Evolutionary conservation across 2,113 vertebrate genomes (phyloP).

Genomic region (Rutilus rutilus): DNA sequence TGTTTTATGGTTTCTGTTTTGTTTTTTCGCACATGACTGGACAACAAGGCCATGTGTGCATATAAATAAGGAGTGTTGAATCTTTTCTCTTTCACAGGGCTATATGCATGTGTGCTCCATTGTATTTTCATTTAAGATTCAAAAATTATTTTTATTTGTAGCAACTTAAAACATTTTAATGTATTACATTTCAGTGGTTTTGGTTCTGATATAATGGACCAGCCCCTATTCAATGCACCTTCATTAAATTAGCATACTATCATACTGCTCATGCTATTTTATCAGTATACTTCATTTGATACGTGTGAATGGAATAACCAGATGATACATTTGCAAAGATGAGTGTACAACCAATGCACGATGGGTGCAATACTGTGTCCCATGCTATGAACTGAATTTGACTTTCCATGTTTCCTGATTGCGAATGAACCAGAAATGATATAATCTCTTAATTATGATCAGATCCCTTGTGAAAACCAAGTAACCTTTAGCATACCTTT

Average conservation of each 20-base stretch:
- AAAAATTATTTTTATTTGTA: neutral
- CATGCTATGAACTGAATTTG: neutral
- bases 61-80: slow-evolving; percentile 15
- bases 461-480: too few species aligned
- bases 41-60: slow-evolving; percentile 12
- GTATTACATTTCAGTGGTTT: neutral
- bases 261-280: neutral
- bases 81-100: neutral
- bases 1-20: slow-evolving; percentile 35
- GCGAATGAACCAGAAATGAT: too few species aligned
- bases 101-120: neutral
- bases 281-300: neutral
- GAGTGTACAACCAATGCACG: neutral
- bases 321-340: neutral
- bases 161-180: neutral
- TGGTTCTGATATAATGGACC: neutral
- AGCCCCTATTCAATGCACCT: neutral
- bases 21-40: slow-evolving; percentile 22
- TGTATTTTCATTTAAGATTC: neutral
- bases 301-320: neutral
- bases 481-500: too few species aligned
- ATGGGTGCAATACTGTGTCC: neutral
- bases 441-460: too few species aligned
- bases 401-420: neutral
- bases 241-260: too few species aligned